These are phyloP conservation scores for Ophonus ardosiacus DNA, from an alignment of 2,888 invertebrate genomes.

Conservation along the genomic window DNA sequence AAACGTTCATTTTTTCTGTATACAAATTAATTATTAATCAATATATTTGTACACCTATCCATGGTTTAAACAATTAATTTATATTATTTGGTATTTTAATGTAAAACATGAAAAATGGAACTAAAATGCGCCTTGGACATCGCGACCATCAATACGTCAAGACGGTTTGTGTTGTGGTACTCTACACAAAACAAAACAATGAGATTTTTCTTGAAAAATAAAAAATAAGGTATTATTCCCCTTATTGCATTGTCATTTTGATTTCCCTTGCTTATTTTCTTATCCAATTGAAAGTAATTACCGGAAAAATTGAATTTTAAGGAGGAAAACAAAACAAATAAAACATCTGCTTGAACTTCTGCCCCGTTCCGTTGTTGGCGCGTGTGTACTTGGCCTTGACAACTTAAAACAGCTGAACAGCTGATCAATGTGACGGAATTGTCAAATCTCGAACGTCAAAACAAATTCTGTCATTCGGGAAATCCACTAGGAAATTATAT, in stretches of 20 bases:
- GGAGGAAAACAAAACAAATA: background rate
- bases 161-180: background rate
- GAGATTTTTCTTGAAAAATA: background rate
- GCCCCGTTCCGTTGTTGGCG: slow-evolving; percentile 36
- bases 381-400: slow-evolving; percentile 56
- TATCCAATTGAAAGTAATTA: background rate
- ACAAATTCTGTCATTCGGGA: slow-evolving; percentile 53
- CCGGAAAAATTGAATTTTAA: background rate
- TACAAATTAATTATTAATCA: no score
- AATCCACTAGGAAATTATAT: background rate
- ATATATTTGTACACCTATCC: no score
- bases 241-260: background rate
- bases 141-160: background rate
- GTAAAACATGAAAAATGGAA: background rate
- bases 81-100: background rate
- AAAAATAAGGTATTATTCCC: background rate
- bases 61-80: background rate
- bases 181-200: background rate
- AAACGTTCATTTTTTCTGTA: no score
- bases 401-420: slow-evolving; percentile 62
- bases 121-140: background rate
- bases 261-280: background rate
- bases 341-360: slow-evolving; percentile 9
- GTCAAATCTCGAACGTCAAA: slow-evolving; percentile 56
- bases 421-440: slow-evolving; percentile 59